Evolutionary conservation across 2,113 vertebrate genomes (phyloP).

Genomic region (Oriolus oriolus): DNA sequence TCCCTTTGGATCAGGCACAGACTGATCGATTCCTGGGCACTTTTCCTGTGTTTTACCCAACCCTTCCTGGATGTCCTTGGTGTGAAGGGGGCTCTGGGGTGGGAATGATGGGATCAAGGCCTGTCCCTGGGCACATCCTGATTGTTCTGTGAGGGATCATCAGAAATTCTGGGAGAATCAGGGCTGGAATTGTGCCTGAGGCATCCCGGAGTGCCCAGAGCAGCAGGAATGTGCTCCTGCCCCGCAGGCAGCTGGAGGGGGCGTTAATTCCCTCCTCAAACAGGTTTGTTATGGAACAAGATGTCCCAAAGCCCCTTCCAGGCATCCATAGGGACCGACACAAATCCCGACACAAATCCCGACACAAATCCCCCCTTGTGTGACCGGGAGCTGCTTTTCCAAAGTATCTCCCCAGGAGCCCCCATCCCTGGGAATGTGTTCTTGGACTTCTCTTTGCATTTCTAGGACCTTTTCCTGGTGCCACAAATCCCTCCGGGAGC

Average conservation of each 20-base stretch:
- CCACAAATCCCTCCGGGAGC: conserved; percentile 15
- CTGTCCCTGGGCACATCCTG: neutral
- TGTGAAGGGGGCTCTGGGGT: neutral
- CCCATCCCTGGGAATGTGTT: neutral
- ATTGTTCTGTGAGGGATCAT: neutral
- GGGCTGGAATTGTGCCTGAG: neutral
- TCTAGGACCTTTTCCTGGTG: neutral
- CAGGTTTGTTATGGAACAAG: neutral
- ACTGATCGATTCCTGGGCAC: neutral
- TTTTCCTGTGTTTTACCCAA: neutral
- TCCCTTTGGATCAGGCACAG: neutral
- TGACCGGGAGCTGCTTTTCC: neutral
- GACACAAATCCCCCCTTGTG: conserved; percentile 24
- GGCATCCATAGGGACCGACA: neutral
- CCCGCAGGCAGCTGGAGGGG: neutral
- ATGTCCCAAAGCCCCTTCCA: conserved; percentile 5
- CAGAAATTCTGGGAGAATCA: neutral
- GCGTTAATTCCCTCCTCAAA: conserved; percentile 34
- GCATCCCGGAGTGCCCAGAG: neutral
- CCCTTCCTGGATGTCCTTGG: no score
- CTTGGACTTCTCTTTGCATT: neutral
- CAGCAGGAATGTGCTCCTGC: neutral
- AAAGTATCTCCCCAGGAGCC: neutral
- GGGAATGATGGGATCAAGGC: no score
- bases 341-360: conserved; percentile 6